Percentiles rank a stretch among this genome's conserved stretches.
phyloP scores from a whole-genome alignment of 2,888 invertebrate genomes.

The Lasioglossum leucozonium region DNA sequence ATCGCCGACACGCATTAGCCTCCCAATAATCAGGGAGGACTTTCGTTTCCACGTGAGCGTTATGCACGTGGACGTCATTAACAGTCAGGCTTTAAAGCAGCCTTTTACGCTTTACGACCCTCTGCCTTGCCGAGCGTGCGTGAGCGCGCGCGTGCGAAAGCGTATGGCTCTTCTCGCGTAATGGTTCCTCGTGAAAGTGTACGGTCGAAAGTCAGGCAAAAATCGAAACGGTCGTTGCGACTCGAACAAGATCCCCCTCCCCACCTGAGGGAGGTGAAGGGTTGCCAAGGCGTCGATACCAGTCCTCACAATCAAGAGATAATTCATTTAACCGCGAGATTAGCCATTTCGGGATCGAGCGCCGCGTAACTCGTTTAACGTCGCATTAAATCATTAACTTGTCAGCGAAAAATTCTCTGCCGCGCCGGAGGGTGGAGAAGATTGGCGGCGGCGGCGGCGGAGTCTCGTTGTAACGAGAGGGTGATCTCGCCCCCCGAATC shows the following conservation, averaged over 20 bases:
- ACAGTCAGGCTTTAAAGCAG: slow-evolving; percentile 79
- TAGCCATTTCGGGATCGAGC: slow-evolving; percentile 72
- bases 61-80: slow-evolving; percentile 78
- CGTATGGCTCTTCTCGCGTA: slow-evolving; percentile 56
- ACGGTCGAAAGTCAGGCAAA: slow-evolving; percentile 60
- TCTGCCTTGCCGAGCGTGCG: slow-evolving; percentile 71
- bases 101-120: slow-evolving; percentile 82
- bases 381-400: slow-evolving; percentile 74
- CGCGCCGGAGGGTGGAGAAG: slow-evolving; percentile 35
- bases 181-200: slow-evolving; percentile 64
- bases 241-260: not conserved
- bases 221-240: slow-evolving; percentile 34
- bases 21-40: slow-evolving; percentile 65
- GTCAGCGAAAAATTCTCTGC: slow-evolving; percentile 76
- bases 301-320: slow-evolving; percentile 41
- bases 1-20: slow-evolving; percentile 67
- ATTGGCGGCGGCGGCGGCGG: not conserved
- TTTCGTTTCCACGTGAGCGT: slow-evolving; percentile 72
- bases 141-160: slow-evolving; percentile 35
- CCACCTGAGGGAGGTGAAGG: slow-evolving; percentile 24
- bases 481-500: slow-evolving; percentile 22
- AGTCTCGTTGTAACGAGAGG: slow-evolving; percentile 40
- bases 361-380: slow-evolving; percentile 70
- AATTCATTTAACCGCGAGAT: slow-evolving; percentile 71
- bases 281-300: slow-evolving; percentile 29